phyloP scores from a whole-genome alignment of 2,113 vertebrate genomes.

The Aphyosemion australe region DNA sequence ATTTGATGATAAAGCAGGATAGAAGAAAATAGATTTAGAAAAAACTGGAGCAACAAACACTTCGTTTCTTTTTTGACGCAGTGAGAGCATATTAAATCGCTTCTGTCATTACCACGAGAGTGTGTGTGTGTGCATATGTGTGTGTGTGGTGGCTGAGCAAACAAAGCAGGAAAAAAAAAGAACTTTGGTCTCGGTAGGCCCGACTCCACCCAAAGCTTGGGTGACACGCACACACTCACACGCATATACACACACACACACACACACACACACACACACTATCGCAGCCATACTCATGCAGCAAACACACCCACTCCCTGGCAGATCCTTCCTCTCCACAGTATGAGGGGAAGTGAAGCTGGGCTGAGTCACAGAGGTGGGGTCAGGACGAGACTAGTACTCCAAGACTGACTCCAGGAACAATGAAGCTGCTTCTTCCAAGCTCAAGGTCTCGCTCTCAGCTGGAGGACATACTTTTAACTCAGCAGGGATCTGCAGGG shows the following conservation, averaged over 20 bases:
- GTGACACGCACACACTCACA: too few relatives aligned
- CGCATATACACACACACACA: constrained; percentile 6
- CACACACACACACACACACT: background rate
- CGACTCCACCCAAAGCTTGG: constrained; percentile 35
- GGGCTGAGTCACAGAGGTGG: constrained; percentile 63
- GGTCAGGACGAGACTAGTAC: constrained; percentile 38
- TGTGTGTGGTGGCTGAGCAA: background rate
- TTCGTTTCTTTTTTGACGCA: constrained; percentile 44
- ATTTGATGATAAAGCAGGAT: too few relatives aligned
- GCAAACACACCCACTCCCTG: constrained; percentile 42
- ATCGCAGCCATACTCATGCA: constrained; percentile 3
- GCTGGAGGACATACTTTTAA: constrained; percentile 17
- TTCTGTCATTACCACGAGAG: background rate
- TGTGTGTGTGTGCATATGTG: too few relatives aligned
- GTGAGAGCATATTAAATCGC: constrained; percentile 40
- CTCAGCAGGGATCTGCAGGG: background rate
- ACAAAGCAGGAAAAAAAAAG: constrained; percentile 20
- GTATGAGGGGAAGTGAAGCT: constrained; percentile 62
- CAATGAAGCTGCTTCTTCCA: constrained; percentile 46
- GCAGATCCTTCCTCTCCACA: constrained; percentile 64
- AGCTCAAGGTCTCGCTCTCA: constrained; percentile 11
- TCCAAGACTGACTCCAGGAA: constrained; percentile 41
- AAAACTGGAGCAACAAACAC: constrained; percentile 5
- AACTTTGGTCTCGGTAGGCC: constrained; percentile 12
- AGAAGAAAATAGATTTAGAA: too few relatives aligned